Conservation (phyloP, 2,888 invertebrate genomes). For the Lasioglossum marginatum region DNA sequence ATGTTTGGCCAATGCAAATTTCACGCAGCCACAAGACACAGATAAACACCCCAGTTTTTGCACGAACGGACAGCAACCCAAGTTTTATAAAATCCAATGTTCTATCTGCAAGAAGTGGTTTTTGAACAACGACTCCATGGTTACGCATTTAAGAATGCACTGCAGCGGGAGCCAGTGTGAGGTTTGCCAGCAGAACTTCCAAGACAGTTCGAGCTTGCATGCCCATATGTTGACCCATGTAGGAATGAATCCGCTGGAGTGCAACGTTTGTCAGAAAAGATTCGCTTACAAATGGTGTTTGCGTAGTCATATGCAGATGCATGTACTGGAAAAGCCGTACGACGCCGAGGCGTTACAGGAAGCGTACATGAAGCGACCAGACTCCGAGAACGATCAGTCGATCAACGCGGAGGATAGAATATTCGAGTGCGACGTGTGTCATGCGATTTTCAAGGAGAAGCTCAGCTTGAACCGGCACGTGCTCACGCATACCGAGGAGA, state of each 20-base stretch:
- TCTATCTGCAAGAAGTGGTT: constrained; percentile 83
- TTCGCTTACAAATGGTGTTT: constrained; percentile 81
- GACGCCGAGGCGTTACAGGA: constrained; percentile 73
- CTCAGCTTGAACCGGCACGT: constrained; percentile 76
- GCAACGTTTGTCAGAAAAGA: constrained; percentile 80
- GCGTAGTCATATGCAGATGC: constrained; percentile 80
- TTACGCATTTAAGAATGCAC: constrained; percentile 80
- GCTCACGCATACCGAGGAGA: constrained; percentile 75
- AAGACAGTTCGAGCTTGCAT: constrained; percentile 76
- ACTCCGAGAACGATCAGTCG: constrained; percentile 57
- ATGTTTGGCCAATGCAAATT: constrained; percentile 69
- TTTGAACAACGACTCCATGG: constrained; percentile 82
- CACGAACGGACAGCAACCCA: constrained; percentile 73
- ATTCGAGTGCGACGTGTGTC: constrained; percentile 75
- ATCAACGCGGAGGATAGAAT: constrained; percentile 63
- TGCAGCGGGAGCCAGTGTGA: constrained; percentile 79
- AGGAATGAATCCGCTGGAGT: constrained; percentile 80
- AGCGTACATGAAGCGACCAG: constrained; percentile 69
- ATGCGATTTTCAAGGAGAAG: constrained; percentile 75
- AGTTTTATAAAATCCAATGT: constrained; percentile 82
- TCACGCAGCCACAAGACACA: constrained; percentile 63
- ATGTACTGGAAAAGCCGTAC: constrained; percentile 78
- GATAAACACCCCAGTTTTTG: constrained; percentile 66
- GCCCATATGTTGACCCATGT: constrained; percentile 81
- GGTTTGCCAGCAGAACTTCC: constrained; percentile 79